Percentiles rank a stretch among this genome's conserved stretches.
phyloP scores from a whole-genome alignment of 2,113 vertebrate genomes.

The Conger conger region DNA sequence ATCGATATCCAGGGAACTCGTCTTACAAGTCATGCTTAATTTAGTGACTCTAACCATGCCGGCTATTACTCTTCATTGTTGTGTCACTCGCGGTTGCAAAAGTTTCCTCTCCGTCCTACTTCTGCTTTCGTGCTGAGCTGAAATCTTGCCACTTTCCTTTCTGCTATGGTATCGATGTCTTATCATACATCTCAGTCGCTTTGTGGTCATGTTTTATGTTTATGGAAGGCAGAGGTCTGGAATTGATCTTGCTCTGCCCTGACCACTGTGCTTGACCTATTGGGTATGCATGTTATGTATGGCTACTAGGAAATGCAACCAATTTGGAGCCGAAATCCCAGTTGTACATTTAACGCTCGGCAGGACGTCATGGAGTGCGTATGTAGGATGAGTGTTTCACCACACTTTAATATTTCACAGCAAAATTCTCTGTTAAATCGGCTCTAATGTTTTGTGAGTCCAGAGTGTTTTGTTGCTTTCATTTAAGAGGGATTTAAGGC shows the following conservation, averaged over 20 bases:
- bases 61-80: background rate
- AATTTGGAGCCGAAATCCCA: background rate
- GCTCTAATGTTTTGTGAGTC: no score
- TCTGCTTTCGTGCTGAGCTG: background rate
- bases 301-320: background rate
- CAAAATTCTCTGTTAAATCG: no score
- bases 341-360: background rate
- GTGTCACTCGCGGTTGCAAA: background rate
- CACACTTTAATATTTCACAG: background rate
- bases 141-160: background rate
- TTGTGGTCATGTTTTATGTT: background rate
- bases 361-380: background rate
- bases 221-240: background rate
- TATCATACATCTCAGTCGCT: background rate
- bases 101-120: background rate
- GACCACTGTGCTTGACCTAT: background rate
- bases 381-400: background rate
- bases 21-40: background rate
- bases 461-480: no score
- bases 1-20: background rate
- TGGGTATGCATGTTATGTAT: background rate
- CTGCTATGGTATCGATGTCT: background rate
- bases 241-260: background rate
- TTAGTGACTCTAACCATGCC: background rate
- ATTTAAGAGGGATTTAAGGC: no score